A percentile compares a stretch with the other conserved stretches of the same genome.
Conservation (phyloP, 2,888 invertebrate genomes). For the Choreutis nemorana region DNA sequence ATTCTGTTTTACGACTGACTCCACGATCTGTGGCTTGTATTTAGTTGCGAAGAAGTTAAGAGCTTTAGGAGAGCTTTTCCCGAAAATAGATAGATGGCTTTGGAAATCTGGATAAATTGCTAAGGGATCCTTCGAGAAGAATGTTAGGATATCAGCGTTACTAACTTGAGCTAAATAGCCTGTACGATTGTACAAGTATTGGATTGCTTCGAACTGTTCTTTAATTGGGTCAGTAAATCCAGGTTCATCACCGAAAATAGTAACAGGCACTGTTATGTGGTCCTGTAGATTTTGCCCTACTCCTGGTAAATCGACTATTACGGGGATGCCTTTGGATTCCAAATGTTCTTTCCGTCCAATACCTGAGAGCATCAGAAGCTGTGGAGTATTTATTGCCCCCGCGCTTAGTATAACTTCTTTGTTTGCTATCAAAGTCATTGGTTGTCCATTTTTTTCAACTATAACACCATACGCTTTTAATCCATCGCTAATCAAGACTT, state of each 20-base stretch:
- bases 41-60: constrained; percentile 20
- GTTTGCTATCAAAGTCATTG: constrained; percentile 19
- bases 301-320: constrained; percentile 37
- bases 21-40: constrained; percentile 21
- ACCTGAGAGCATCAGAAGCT: constrained; percentile 52
- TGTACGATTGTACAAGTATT: constrained; percentile 54
- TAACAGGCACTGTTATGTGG: constrained; percentile 42
- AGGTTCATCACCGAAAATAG: constrained; percentile 30
- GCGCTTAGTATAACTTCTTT: constrained; percentile 42
- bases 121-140: no score
- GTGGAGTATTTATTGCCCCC: constrained; percentile 37
- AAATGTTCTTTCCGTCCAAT: constrained; percentile 41
- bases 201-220: constrained; percentile 27
- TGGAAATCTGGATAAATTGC: constrained; percentile 36
- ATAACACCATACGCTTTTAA: constrained; percentile 44
- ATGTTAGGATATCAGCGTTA: constrained; percentile 72
- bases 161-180: constrained; percentile 54
- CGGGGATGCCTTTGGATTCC: constrained; percentile 27
- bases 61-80: constrained; percentile 38
- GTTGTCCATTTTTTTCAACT: constrained; percentile 21
- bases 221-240: constrained; percentile 18
- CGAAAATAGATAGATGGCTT: constrained; percentile 18
- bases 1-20: constrained; percentile 23
- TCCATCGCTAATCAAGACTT: constrained; percentile 47
- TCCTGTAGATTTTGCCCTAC: constrained; percentile 66